phyloP scores from a whole-genome alignment of 2,888 invertebrate genomes.

The Nymphalis polychloros region DNA sequence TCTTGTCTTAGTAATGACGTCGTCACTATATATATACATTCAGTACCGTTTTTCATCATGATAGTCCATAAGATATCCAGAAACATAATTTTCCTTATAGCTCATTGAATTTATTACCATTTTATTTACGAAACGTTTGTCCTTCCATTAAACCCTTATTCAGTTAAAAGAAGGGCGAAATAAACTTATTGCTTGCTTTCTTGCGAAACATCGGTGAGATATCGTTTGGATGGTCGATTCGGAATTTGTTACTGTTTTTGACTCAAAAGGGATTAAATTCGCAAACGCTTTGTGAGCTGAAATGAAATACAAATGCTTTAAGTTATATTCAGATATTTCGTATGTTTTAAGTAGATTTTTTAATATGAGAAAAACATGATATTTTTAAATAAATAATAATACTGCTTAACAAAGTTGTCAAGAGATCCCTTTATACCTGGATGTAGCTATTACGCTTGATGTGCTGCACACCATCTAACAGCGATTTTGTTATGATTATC shows the following conservation, averaged over 20 bases:
- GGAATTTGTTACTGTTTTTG: constrained; percentile 2
- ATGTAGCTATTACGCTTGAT: no score
- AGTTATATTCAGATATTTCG: neutral
- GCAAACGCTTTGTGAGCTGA: neutral
- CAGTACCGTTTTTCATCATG: neutral
- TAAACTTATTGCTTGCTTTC: constrained; percentile 37
- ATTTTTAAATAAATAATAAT: no score
- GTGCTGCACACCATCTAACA: no score
- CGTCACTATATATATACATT: neutral
- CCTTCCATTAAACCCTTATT: constrained; percentile 16
- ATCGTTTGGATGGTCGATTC: constrained; percentile 2
- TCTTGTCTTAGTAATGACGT: constrained; percentile 1
- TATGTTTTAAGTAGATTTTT: neutral
- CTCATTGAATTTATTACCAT: constrained; percentile 18
- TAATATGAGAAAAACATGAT: no score
- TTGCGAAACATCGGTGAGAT: constrained; percentile 33
- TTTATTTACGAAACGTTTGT: constrained; percentile 22
- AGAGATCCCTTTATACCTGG: no score
- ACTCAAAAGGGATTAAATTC: constrained; percentile 2
- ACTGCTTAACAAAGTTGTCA: no score
- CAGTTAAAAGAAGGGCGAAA: constrained; percentile 25
- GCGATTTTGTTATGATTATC: no score
- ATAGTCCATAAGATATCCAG: constrained; percentile 2
- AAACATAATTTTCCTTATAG: constrained; percentile 20
- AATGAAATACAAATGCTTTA: neutral